Base-by-base conservation (phyloP, 2,888 invertebrate species). In the Dichetophora obliterata region DNA sequence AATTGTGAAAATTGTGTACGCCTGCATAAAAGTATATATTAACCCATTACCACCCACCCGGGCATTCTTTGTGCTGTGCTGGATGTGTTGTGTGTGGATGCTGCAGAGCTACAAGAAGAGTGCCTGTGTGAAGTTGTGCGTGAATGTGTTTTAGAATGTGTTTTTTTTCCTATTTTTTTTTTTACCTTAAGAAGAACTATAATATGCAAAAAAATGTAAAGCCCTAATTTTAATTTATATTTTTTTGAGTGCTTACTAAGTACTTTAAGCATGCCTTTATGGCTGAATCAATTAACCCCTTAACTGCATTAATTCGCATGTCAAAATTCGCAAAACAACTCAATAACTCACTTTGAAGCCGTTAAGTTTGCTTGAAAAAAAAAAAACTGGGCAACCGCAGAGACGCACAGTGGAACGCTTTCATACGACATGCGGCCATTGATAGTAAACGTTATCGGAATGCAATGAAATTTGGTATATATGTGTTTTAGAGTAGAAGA, bases 11-110 rank as follows among this genome's bases (percentile, higher is more conserved):
- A 75, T 75, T 75, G 66, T 72, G 76, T 76, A 77, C 75, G 71
- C 75, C 74, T 77, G 59, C 65, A 66, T 57, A 70, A 73, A 74
- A 83, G 85, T 82, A 71, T 76, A 71, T 66, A 37, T 68, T 76
- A 73, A 76, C 76, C 76, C 76, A 48, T 57, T 59, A 16, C 68
- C 76, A 68, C 72, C 76, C 72, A 76, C 37, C 5, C 48, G 59
- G 50, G 50, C 52, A 31, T 52, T 52, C 22, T 52, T 50, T 37
- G 5, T 52, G n/a, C 34, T 34, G 54, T 34, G 37, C 3, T 54
- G 14, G 31, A 31, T 31, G 31, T 22, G 24, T 5, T 61, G 63
- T 63, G 27, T 22, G 24, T 71, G 34, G 22, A 66, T 66, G 63
- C 34, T 63, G 22, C 27, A 61, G 27, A 63, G 27, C 43, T 11